Conservation (phyloP, 1,140 invertebrate genomes). For the Himalopsyche phryganea region DNA sequence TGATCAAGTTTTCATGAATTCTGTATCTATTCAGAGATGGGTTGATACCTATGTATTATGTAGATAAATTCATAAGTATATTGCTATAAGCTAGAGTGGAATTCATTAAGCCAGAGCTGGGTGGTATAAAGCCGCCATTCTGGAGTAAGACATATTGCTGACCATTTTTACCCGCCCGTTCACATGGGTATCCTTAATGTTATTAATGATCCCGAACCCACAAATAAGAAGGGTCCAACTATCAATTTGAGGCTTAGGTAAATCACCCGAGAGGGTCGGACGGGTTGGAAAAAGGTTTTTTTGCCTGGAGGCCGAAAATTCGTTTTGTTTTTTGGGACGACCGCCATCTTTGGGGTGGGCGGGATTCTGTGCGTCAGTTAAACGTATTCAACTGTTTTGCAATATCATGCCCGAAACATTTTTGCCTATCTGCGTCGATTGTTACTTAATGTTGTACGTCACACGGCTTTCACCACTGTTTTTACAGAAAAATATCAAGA, state of each 20-base stretch:
- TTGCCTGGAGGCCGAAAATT: not conserved
- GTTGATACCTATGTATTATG: too few relatives aligned
- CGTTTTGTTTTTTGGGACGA: not conserved
- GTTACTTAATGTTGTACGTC: too few relatives aligned
- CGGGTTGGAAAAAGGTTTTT: conserved; percentile 22
- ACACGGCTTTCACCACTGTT: too few relatives aligned
- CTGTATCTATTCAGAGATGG: too few relatives aligned
- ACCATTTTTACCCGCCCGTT: conserved; percentile 31
- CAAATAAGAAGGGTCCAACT: conserved; percentile 36
- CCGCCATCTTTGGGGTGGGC: conserved; percentile 15
- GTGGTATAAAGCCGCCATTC: conserved; percentile 25
- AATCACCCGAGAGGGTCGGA: conserved; percentile 34
- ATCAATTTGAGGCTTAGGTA: conserved; percentile 36
- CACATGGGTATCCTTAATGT: conserved; percentile 34
- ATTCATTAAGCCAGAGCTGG: conserved; percentile 32
- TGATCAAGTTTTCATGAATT: too few relatives aligned
- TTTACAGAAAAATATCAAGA: too few relatives aligned
- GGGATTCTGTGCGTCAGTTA: not conserved
- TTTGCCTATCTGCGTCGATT: too few relatives aligned
- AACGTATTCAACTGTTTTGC: not conserved
- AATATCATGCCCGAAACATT: too few relatives aligned
- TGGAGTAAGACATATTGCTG: conserved; percentile 28
- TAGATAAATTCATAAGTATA: too few relatives aligned
- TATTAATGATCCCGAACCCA: conserved; percentile 35
- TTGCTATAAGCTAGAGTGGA: conserved; percentile 3